Percentiles rank a stretch among this genome's conserved stretches.
Evolutionary conservation across 2,113 vertebrate genomes (phyloP).

Genomic region (Gallinago jamesoni): DNA sequence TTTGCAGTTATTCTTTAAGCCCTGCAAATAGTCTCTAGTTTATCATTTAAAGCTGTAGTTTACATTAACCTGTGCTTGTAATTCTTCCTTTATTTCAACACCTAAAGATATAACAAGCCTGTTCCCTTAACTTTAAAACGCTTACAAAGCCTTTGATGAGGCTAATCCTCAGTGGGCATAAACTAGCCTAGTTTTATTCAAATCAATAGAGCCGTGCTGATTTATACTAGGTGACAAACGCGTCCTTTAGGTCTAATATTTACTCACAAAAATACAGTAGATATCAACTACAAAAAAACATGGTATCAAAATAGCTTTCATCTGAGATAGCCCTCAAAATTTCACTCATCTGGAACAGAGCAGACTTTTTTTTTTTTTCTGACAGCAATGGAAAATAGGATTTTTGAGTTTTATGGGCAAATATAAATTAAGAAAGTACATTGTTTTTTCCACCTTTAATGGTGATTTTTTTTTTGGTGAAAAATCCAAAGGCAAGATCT

Average conservation of each 20-base stretch:
- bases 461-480: background rate
- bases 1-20: background rate
- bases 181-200: background rate
- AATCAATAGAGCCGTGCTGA: background rate
- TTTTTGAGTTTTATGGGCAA: background rate
- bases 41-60: background rate
- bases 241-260: background rate
- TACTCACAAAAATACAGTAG: background rate
- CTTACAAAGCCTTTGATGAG: background rate
- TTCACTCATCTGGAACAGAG: background rate
- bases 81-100: background rate
- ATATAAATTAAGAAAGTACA: background rate
- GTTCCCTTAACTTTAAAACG: conserved; percentile 5
- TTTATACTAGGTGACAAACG: background rate
- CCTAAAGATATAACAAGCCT: background rate
- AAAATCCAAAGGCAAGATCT: background rate
- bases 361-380: background rate
- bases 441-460: background rate
- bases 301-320: background rate
- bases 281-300: background rate
- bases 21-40: background rate
- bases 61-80: background rate
- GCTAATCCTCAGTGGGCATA: background rate
- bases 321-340: background rate
- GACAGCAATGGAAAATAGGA: background rate